These are phyloP conservation scores for Chitala chitala DNA, from an alignment of 2,113 vertebrate species.

Conservation along the genomic window DNA sequence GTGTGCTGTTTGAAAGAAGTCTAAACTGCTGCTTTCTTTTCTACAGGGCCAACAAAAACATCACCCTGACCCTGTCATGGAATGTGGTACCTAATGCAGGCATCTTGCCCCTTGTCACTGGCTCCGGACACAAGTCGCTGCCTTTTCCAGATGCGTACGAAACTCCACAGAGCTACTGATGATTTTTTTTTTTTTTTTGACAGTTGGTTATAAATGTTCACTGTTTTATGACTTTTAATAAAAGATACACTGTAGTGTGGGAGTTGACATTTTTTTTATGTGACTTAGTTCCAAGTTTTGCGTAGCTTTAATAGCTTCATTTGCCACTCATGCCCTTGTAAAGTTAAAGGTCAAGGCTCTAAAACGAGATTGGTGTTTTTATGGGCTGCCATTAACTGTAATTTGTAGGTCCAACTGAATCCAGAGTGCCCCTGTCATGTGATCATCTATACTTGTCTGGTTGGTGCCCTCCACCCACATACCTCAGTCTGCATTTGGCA, in stretches of 20 bases:
- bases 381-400: no score
- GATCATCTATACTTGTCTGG: no score
- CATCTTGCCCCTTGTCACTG: constrained; percentile 89
- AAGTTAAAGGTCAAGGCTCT: no score
- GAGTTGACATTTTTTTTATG: neutral
- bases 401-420: no score
- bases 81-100: constrained; percentile 97
- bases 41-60: constrained; percentile 87
- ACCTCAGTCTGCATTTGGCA: no score
- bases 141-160: constrained; percentile 92
- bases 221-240: constrained; percentile 43
- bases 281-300: neutral
- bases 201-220: constrained; percentile 16
- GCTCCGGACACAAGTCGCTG: constrained; percentile 83
- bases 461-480: no score
- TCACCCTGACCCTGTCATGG: constrained; percentile 94
- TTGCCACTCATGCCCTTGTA: no score
- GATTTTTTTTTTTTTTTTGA: constrained; percentile 4
- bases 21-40: constrained; percentile 3
- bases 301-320: neutral
- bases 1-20: neutral
- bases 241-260: constrained; percentile 21
- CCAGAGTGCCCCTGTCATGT: no score
- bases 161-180: constrained; percentile 85
- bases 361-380: no score